Evolutionary conservation across 2,888 invertebrate species (phyloP), one percentile per base, ranked within the genome.

Genomic region (Gibbula magus): DNA sequence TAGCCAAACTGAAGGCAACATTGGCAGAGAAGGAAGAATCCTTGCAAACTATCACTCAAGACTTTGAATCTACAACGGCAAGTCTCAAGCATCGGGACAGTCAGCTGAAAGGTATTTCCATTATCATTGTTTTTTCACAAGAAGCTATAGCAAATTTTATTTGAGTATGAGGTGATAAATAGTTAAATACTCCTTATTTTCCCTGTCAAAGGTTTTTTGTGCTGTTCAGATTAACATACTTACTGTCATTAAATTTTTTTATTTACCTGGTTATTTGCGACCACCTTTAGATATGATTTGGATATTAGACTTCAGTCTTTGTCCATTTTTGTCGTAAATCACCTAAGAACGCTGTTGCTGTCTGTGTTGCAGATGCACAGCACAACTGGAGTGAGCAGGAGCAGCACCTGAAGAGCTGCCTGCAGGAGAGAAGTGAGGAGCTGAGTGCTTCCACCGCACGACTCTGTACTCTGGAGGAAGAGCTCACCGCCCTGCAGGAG

Each of bases 381-480:
- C n/a, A 16, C 52, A n/a, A 52, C 75, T 75, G 53, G 54, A 52
- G 13, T 13, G 53, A 75, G 35, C 53, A 53, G 54, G 75, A 52
- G 75, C 3, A 10, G 16, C 20, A 20, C 5, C 39, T 70, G 20
- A 70, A 10, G 70, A 35, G 32, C 20, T n/a, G n/a, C 32, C 35
- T 70, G 70, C 70, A 39, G n/a, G 70, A 70, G 70, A 70, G 35
- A 20, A 70, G 35, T 70, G 70, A 70, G 32, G 70, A 70, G 70
- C 29, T 70, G 35, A 39, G 16, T 10, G 39, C 35, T 39, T 35
- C 35, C 32, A 20, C 32, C 18, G 32, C 29, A 5, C 70, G 35
- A 13, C 53, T 75, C 3, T 74, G 66, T 22, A 13, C 54, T n/a
- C 13, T 53, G 22, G 78, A 78, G 53, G 73, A 74, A 53, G 53